phyloP scores from a whole-genome alignment of 2,113 vertebrate genomes.

The Picathartes gymnocephalus region DNA sequence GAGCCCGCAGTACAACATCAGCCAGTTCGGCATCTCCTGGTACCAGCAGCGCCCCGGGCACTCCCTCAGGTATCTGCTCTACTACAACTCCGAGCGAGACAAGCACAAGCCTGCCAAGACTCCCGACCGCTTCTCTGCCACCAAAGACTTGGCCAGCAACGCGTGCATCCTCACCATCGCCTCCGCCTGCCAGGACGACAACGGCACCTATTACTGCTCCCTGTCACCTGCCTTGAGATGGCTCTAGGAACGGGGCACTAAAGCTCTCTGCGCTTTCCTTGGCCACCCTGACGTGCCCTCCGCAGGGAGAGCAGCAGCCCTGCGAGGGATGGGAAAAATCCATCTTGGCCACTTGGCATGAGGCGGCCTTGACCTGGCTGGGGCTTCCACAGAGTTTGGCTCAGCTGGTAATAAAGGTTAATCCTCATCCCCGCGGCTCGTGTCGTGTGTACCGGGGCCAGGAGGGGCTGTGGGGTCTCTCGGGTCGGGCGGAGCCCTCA shows the following conservation, averaged over 20 bases:
- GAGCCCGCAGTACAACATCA: constrained; percentile 47
- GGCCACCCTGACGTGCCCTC: fast-evolving
- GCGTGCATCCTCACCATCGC: constrained; percentile 48
- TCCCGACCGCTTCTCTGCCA: constrained; percentile 33
- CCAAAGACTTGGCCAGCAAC: background rate
- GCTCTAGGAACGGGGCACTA: background rate
- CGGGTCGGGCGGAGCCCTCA: background rate
- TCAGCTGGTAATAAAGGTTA: background rate
- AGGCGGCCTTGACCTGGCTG: fast-evolving
- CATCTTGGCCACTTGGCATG: fast-evolving
- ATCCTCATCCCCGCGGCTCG: fast-evolving
- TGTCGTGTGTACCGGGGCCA: fast-evolving
- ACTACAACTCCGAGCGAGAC: constrained; percentile 20
- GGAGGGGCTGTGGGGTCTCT: fast-evolving
- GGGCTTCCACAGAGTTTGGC: background rate
- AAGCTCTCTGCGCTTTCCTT: background rate
- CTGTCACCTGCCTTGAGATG: background rate
- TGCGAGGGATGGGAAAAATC: background rate
- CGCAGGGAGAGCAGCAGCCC: background rate
- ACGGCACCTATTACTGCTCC: constrained; percentile 30
- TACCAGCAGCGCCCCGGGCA: constrained; percentile 1
- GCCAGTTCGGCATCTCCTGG: constrained; percentile 31
- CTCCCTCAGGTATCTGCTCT: constrained; percentile 27
- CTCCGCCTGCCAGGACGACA: background rate
- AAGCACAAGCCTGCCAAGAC: background rate